phyloP scores from a whole-genome alignment of 2,797 vertebrate species.

The Labeo calbasu region DNA sequence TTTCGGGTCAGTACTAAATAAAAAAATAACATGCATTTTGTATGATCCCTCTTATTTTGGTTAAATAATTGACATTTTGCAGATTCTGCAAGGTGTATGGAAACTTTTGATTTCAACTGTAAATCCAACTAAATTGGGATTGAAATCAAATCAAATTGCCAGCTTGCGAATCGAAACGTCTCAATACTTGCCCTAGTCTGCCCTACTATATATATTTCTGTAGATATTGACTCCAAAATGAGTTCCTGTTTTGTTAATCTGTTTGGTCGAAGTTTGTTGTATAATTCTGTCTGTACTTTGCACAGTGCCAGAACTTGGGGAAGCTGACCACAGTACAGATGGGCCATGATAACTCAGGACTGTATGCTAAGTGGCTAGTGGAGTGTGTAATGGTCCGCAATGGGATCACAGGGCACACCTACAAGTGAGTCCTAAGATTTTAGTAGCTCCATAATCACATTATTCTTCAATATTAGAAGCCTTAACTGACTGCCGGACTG shows the following conservation, averaged over 20 bases:
- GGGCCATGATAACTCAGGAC: constrained; percentile 96
- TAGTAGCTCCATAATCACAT: not conserved
- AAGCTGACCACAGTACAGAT: constrained; percentile 98
- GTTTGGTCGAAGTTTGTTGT: not conserved
- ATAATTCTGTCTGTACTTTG: not conserved
- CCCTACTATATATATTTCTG: too few relatives aligned
- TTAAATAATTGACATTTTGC: too few relatives aligned
- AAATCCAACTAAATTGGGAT: too few relatives aligned
- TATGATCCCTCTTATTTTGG: too few relatives aligned
- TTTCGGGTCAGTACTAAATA: too few relatives aligned
- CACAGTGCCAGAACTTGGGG: constrained; percentile 96
- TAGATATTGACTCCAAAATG: not conserved
- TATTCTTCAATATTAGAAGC: not conserved
- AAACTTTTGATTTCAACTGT: too few relatives aligned
- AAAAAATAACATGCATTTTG: too few relatives aligned
- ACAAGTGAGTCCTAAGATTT: constrained; percentile 85
- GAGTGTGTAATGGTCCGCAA: constrained; percentile 96
- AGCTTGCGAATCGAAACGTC: too few relatives aligned
- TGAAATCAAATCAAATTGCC: too few relatives aligned
- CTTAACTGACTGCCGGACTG: not conserved
- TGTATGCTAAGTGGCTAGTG: constrained; percentile 98
- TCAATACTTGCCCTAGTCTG: too few relatives aligned
- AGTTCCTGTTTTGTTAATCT: not conserved
- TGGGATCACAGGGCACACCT: constrained; percentile 97
- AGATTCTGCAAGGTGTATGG: too few relatives aligned